These are phyloP conservation scores for Microctonus brassicae DNA, from an alignment of 2,888 invertebrate species.

Conservation along the genomic window DNA sequence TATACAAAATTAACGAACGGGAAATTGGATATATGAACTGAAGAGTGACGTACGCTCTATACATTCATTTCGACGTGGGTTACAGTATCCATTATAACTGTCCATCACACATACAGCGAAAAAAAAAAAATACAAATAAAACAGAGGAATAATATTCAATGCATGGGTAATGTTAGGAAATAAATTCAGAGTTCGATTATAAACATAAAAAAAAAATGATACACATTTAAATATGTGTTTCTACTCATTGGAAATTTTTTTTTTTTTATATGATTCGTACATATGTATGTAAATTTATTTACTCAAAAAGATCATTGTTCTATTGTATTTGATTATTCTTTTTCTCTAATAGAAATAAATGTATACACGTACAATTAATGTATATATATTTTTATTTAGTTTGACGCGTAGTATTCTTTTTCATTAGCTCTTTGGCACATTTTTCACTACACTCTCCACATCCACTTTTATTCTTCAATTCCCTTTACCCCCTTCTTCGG, in stretches of 20 bases:
- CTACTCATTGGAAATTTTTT: constrained; percentile 14
- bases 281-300: constrained; percentile 42
- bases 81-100: constrained; percentile 2
- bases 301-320: constrained; percentile 51
- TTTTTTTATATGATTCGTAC: constrained; percentile 33
- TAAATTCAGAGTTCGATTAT: constrained; percentile 41
- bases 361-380: no score
- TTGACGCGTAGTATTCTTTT: background rate
- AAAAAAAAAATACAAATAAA: background rate
- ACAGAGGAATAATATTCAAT: constrained; percentile 8
- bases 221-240: constrained; percentile 47
- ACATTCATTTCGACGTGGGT: constrained; percentile 17
- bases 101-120: constrained; percentile 15
- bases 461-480: constrained; percentile 21
- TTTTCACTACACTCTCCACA: constrained; percentile 18
- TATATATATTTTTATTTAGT: background rate
- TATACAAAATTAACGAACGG: background rate
- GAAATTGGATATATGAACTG: background rate
- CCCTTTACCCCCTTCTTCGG: background rate
- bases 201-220: background rate
- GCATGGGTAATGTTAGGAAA: constrained; percentile 16
- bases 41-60: constrained; percentile 2
- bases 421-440: constrained; percentile 3
- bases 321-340: constrained; percentile 26
- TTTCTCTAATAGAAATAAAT: no score